These are phyloP conservation scores for Sardina pilchardus DNA, from an alignment of 2,113 vertebrate genomes.

Conservation along the genomic window DNA sequence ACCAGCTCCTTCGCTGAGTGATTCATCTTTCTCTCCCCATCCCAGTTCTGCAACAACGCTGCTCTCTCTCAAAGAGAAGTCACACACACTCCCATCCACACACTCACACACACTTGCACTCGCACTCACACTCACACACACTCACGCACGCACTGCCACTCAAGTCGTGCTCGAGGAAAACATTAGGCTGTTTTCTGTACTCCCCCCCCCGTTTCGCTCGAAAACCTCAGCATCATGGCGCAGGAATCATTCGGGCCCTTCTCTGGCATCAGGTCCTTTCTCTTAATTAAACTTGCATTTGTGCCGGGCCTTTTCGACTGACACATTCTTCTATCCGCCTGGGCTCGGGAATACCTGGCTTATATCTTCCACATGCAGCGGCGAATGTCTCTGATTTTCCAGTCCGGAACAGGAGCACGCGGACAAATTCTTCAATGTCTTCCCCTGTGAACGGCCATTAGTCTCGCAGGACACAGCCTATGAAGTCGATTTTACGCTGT, in stretches of 20 bases:
- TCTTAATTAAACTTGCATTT: slow-evolving; percentile 18
- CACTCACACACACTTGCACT: background rate
- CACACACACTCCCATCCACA: background rate
- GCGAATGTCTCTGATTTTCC: slow-evolving; percentile 60
- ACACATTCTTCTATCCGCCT: slow-evolving; percentile 70
- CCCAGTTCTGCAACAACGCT: slow-evolving; percentile 32
- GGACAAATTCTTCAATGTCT: slow-evolving; percentile 69
- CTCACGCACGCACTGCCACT: background rate
- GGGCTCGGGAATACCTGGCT: slow-evolving; percentile 71
- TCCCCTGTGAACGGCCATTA: slow-evolving; percentile 65
- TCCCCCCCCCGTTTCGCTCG: background rate
- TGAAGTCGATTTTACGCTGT: slow-evolving; percentile 78
- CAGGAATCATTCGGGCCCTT: background rate
- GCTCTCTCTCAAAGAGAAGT: slow-evolving; percentile 49
- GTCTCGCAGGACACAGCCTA: slow-evolving; percentile 70
- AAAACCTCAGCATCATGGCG: background rate
- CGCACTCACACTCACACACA: background rate
- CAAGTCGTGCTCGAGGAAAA: slow-evolving; percentile 3
- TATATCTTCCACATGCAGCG: slow-evolving; percentile 76
- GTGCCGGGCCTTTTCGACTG: slow-evolving; percentile 42
- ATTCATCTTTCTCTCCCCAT: slow-evolving; percentile 57
- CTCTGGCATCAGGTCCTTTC: slow-evolving; percentile 15
- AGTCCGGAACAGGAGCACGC: slow-evolving; percentile 66
- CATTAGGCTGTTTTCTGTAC: background rate
- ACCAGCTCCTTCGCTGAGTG: slow-evolving; percentile 76